Conservation (phyloP, 2,888 invertebrate species). For the Belgica antarctica region DNA sequence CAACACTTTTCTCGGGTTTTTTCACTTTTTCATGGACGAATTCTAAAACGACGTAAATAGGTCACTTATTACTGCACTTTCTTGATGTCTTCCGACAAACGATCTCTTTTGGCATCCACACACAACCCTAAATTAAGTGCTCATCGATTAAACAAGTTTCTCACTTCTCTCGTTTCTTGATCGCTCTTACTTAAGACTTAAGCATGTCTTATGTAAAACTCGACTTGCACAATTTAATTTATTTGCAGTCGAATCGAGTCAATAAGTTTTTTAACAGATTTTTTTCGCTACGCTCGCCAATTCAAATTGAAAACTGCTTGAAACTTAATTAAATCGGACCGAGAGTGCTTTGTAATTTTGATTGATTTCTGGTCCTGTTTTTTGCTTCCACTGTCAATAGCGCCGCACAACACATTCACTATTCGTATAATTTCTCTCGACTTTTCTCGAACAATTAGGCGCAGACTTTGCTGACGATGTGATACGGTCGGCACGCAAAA, state of each 20-base stretch:
- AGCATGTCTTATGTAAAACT: constrained; percentile 25
- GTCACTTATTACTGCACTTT: background rate
- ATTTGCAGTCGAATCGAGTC: background rate
- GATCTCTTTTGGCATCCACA: background rate
- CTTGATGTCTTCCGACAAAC: background rate
- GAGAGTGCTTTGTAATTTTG: background rate
- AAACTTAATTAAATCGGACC: background rate
- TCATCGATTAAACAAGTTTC: constrained; percentile 30
- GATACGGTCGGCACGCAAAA: constrained; percentile 27
- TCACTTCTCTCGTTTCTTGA: constrained; percentile 3
- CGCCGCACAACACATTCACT: background rate
- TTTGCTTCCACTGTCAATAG: background rate
- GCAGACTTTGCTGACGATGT: background rate
- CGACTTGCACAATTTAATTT: constrained; percentile 37
- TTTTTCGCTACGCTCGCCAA: background rate
- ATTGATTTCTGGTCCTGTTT: background rate
- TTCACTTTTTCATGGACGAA: background rate
- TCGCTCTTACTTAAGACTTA: constrained; percentile 40
- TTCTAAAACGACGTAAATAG: background rate
- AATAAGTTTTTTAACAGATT: constrained; percentile 12
- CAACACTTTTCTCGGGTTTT: constrained; percentile 7
- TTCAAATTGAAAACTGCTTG: background rate
- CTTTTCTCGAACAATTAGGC: background rate
- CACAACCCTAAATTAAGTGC: constrained; percentile 3
- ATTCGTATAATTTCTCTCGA: background rate